Percentiles rank a stretch among this genome's conserved stretches.
phyloP scores from a whole-genome alignment of 2,113 vertebrate genomes.

The Crotalus horridus region DNA sequence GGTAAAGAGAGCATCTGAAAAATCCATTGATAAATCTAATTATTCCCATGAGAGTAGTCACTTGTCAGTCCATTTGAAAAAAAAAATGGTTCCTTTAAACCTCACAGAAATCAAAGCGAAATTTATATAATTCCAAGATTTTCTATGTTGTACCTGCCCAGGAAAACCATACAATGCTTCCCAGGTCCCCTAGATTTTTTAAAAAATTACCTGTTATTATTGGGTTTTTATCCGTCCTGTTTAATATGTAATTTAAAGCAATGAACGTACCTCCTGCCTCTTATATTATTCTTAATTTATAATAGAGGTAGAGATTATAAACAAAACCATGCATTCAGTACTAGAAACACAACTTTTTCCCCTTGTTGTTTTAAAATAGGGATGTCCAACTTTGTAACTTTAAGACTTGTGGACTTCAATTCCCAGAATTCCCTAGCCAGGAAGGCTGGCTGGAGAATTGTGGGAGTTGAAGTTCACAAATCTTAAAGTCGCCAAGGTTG shows the following conservation, averaged over 20 bases:
- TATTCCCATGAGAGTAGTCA: neutral
- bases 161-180: neutral
- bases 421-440: neutral
- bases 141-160: neutral
- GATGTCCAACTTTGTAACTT: neutral
- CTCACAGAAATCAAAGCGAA: neutral
- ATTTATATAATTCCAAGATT: neutral
- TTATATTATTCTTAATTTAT: neutral
- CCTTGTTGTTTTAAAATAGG: neutral
- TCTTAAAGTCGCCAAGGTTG: neutral
- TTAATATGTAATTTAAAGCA: neutral
- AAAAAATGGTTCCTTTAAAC: neutral
- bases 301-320: neutral
- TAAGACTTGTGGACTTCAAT: neutral
- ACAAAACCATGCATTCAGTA: neutral
- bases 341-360: neutral
- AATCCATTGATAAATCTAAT: neutral
- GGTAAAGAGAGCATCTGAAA: slow-evolving; percentile 43
- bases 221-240: neutral
- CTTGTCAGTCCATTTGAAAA: neutral
- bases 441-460: too few species aligned
- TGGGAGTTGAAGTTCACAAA: too few species aligned
- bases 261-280: neutral
- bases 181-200: neutral
- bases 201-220: neutral